Conservation (phyloP, 1,140 invertebrate species). For the Campoletis sonorensis region DNA sequence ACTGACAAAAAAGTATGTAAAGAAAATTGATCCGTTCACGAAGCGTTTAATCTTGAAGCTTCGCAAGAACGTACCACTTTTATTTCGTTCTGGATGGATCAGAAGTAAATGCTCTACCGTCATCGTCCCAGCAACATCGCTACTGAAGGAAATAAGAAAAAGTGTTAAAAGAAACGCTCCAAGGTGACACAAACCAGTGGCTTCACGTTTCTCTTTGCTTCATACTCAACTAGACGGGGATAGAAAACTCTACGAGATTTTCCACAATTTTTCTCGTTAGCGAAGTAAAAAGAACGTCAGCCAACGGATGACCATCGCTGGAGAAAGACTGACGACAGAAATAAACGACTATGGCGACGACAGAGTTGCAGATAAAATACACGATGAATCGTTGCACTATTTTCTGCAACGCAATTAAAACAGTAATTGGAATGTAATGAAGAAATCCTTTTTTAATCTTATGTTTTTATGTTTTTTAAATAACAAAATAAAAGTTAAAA, state of each 20-base stretch:
- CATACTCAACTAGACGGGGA: constrained; percentile 9
- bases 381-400: neutral
- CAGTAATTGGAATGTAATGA: neutral
- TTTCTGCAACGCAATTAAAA: neutral
- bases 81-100: constrained; percentile 4
- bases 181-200: constrained; percentile 5
- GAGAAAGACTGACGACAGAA: constrained; percentile 25
- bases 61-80: neutral
- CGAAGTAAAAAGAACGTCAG: constrained; percentile 29
- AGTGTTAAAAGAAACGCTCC: neutral
- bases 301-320: neutral
- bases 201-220: neutral
- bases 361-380: neutral
- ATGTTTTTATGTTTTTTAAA: too few relatives aligned
- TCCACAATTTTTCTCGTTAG: constrained; percentile 42
- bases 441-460: too few relatives aligned
- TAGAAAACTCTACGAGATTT: constrained; percentile 27
- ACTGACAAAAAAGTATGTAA: constrained; percentile 48
- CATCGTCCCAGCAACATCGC: neutral
- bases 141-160: neutral
- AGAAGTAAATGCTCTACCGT: constrained; percentile 1
- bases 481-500: too few relatives aligned
- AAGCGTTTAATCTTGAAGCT: constrained; percentile 26
- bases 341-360: constrained; percentile 27
- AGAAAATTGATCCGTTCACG: constrained; percentile 46